A percentile compares a stretch with the other conserved stretches of the same genome.
These are phyloP conservation scores for Helleia helle DNA, from an alignment of 2,888 invertebrate genomes.

Conservation along the genomic window DNA sequence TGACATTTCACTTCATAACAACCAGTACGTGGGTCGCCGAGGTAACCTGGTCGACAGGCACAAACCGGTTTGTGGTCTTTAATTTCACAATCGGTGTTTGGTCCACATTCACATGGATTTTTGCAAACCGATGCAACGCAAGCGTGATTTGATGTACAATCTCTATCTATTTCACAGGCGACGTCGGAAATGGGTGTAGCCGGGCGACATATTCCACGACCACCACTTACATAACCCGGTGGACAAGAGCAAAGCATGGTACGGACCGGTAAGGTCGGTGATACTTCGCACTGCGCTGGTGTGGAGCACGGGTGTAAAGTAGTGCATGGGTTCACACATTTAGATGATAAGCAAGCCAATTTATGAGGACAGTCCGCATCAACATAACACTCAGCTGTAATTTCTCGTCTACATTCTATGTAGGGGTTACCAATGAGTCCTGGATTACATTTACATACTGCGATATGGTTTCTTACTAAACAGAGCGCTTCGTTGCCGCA, in stretches of 20 bases:
- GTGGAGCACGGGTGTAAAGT: constrained; percentile 84
- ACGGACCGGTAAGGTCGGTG: constrained; percentile 86
- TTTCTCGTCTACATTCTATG: constrained; percentile 83
- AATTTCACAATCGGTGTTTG: constrained; percentile 88
- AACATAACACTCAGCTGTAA: constrained; percentile 82
- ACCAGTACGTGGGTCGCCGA: constrained; percentile 88
- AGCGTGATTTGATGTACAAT: constrained; percentile 84
- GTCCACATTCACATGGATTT: constrained; percentile 89
- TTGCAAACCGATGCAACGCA: constrained; percentile 87
- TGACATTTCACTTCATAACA: constrained; percentile 84
- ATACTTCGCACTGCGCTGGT: constrained; percentile 87
- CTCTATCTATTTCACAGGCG: constrained; percentile 82
- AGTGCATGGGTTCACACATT: constrained; percentile 88
- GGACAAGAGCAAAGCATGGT: constrained; percentile 94
- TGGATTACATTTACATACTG: constrained; percentile 87
- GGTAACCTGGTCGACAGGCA: constrained; percentile 86
- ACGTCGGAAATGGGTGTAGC: constrained; percentile 76
- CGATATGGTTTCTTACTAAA: constrained; percentile 84
- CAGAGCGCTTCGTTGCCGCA: constrained; percentile 88
- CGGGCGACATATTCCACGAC: constrained; percentile 87
- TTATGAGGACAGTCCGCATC: constrained; percentile 88
- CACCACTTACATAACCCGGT: constrained; percentile 89
- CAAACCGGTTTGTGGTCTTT: constrained; percentile 91
- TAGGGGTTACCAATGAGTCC: constrained; percentile 88
- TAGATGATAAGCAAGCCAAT: constrained; percentile 85